Percentiles rank a stretch among this genome's conserved stretches.
phyloP scores from a whole-genome alignment of 2,113 vertebrate genomes.

The Tupaia chinensis region DNA sequence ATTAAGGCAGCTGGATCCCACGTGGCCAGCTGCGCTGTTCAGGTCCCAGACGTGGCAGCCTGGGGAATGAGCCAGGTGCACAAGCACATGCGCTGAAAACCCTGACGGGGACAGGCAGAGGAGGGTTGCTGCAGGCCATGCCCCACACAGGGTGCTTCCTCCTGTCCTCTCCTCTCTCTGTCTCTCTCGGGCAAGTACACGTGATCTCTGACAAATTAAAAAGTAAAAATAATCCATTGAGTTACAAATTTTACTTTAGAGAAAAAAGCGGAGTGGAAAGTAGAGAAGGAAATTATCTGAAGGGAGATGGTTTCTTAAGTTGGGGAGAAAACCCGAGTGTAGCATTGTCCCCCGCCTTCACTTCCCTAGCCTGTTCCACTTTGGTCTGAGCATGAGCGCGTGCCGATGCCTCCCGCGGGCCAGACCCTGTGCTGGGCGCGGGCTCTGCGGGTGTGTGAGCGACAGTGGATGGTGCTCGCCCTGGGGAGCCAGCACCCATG shows the following conservation, averaged over 20 bases:
- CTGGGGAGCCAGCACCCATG: not conserved
- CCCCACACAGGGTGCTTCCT: too few species aligned
- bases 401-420: not conserved
- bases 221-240: not conserved
- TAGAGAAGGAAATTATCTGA: not conserved
- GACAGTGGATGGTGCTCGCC: not conserved
- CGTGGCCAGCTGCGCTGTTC: too few species aligned
- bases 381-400: not conserved
- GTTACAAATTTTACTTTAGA: not conserved
- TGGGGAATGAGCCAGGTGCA: too few species aligned
- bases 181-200: too few species aligned
- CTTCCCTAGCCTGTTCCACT: not conserved
- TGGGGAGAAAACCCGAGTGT: not conserved
- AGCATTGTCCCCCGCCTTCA: not conserved
- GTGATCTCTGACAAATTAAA: too few species aligned
- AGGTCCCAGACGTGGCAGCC: too few species aligned
- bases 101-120: too few species aligned
- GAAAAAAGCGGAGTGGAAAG: not conserved
- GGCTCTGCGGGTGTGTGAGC: not conserved
- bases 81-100: too few species aligned
- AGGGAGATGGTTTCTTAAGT: not conserved
- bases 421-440: not conserved
- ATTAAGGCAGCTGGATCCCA: too few species aligned
- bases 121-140: too few species aligned
- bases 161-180: too few species aligned